Percentiles rank a stretch among this genome's conserved stretches.
Evolutionary conservation across 2,888 invertebrate species (phyloP).

Genomic region (Podotricha telesiphe): DNA sequence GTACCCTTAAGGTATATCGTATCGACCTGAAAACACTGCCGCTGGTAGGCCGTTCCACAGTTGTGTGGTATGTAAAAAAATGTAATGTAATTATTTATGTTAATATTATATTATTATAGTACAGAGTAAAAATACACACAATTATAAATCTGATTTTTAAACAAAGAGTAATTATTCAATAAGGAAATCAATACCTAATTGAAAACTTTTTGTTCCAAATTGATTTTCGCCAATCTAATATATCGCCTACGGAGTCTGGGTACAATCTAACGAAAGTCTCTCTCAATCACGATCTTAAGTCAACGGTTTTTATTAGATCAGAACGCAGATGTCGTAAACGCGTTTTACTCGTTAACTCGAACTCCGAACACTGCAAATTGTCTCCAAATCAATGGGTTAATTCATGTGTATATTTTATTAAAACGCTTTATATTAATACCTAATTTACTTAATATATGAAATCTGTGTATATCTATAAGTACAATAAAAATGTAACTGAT

Average conservation of each 20-base stretch:
- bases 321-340: conserved; percentile 38
- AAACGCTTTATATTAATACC: neutral
- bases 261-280: conserved; percentile 20
- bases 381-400: conserved; percentile 26
- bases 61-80: no score
- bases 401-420: conserved; percentile 22
- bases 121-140: no score
- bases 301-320: conserved; percentile 36
- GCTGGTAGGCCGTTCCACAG: no score
- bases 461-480: neutral
- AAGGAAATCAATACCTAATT: neutral
- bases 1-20: no score
- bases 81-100: no score
- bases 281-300: conserved; percentile 31
- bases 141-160: no score
- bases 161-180: no score
- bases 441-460: neutral
- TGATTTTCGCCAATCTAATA: neutral
- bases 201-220: neutral
- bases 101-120: no score
- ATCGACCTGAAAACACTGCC: no score
- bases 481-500: no score
- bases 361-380: conserved; percentile 12
- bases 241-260: conserved; percentile 23
- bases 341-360: conserved; percentile 38